Evolutionary conservation across 2,797 vertebrate genomes (phyloP), one percentile per base, ranked within the genome.

Genomic region (Bufotes viridis): DNA sequence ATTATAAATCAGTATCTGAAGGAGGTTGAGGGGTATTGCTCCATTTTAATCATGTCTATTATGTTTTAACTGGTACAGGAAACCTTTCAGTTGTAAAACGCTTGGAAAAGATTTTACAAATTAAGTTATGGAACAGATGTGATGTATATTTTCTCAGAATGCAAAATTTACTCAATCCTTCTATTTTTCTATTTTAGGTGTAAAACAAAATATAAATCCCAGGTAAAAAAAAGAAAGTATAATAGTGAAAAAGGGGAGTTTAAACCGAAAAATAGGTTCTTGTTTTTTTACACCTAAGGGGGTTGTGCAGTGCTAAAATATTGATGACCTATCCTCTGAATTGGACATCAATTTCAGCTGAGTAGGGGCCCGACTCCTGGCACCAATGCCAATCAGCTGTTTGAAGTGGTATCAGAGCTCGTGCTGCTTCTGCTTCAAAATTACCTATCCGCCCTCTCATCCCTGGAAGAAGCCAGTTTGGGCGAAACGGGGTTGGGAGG

Each of bases 1-100:
- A 94, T 93, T 92, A 96, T 95, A 94, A 94, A 96, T 96, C 95
- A 92, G 91, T 92, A 94, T 92, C 87, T 94, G 94, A 90, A 91
- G 57, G 90, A 86, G 63, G 83, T 89, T 87, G 12, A 29, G 89
- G 91, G 90, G 89, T 85, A 58, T 24, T 65, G 80, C 82, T 83
- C 42, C 26, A 80, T 72, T 89, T 87, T 76, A 83, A 83, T 87
- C 24, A 87, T 70, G 42, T 72, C 74, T 42, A 86, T 82, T 78
- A 86, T 53, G 51, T 24, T 34, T 63, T 26, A 15, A 49, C 49
- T 85, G 65, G 51, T 65, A 69, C 22, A 51, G 34, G 24, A 82
- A 53, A 53, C 49, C 63, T 69, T 82, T 67, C 15, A 55, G 49
- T 24, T 53, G 51, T 51, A 55, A 82, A 67, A 69, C 51, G 12